Evolutionary conservation across 2,113 vertebrate genomes (phyloP).

Genomic region (Myrmecophaga tridactyla): DNA sequence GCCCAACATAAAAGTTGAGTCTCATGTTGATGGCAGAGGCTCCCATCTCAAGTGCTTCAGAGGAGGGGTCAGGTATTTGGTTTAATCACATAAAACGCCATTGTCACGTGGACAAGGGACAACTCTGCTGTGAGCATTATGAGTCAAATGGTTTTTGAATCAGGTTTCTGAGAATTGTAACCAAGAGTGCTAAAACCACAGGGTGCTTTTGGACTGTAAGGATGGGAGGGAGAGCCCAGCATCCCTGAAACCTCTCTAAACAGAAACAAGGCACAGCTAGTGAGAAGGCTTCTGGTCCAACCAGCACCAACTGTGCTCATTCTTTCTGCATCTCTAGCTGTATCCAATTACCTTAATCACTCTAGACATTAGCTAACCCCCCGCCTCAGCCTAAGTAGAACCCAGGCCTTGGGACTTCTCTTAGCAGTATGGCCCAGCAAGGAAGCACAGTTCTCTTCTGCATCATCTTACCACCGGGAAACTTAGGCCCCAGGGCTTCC

Average conservation of each 20-base stretch:
- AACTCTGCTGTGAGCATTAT: neutral
- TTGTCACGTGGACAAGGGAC: neutral
- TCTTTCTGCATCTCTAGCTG: neutral
- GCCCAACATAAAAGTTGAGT: neutral
- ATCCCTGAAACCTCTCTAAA: neutral
- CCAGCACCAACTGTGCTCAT: neutral
- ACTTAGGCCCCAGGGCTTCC: neutral
- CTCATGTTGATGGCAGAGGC: neutral
- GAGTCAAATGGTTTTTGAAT: neutral
- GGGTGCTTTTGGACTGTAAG: neutral
- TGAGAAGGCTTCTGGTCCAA: neutral
- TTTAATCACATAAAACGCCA: neutral
- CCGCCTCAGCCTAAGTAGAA: neutral
- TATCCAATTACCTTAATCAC: neutral
- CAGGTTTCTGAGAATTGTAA: constrained; percentile 15
- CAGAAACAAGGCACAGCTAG: neutral
- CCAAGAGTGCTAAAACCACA: neutral
- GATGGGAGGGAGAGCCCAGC: neutral
- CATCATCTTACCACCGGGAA: neutral
- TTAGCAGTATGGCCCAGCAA: neutral
- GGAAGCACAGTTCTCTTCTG: neutral
- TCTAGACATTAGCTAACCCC: neutral
- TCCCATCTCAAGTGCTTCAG: neutral
- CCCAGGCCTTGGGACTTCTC: neutral
- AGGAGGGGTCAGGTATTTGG: neutral